Evolutionary conservation across 2,113 vertebrate species (phyloP).

Genomic region (Vireo altiloquus): DNA sequence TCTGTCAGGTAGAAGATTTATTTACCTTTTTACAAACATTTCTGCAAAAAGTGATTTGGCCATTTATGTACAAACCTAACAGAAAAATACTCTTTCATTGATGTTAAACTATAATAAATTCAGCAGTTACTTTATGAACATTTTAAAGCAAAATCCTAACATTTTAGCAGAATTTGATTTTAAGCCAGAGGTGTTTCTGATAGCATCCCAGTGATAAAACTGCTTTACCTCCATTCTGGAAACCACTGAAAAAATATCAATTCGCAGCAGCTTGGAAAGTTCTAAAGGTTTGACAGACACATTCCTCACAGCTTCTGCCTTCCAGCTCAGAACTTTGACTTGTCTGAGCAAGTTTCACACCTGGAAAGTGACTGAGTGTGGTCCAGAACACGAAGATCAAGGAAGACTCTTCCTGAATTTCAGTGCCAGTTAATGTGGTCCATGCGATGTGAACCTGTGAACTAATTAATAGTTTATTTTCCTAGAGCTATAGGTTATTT

Average conservation of each 20-base stretch:
- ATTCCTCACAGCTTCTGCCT: not conserved
- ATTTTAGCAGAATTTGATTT: not conserved
- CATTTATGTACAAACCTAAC: not conserved
- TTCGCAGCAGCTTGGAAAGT: not conserved
- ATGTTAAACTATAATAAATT: not conserved
- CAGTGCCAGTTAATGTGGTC: not conserved
- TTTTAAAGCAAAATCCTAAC: not conserved
- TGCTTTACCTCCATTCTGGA: not conserved
- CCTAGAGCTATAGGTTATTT: not conserved
- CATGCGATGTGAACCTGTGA: not conserved
- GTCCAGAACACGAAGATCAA: not conserved
- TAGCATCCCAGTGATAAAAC: not conserved
- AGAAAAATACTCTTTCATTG: not conserved
- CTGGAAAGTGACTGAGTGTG: not conserved
- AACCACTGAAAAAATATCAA: not conserved
- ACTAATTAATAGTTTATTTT: not conserved
- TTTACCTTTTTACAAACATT: not conserved
- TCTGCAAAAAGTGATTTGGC: not conserved
- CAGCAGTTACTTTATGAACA: not conserved
- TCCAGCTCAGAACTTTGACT: not conserved
- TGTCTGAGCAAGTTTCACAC: not conserved
- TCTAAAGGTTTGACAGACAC: not conserved
- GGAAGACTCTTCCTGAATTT: not conserved
- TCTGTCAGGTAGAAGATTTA: not conserved
- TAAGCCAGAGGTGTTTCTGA: not conserved